These are phyloP conservation scores for Stichopus chloronotus DNA, from an alignment of 35 echinoderm and acorn worm species.

Conservation along the genomic window DNA sequence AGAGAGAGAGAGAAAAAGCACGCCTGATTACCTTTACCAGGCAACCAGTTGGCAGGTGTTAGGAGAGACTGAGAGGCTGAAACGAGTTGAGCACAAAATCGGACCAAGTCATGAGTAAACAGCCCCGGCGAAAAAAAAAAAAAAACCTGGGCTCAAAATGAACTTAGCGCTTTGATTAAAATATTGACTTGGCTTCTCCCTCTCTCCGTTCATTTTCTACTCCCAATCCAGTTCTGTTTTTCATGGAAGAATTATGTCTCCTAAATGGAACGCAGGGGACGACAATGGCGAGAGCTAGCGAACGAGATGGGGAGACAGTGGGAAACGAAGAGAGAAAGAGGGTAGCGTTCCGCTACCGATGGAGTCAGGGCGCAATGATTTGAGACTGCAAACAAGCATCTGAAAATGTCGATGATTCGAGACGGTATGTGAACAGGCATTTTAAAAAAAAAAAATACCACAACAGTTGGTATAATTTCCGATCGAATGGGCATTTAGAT, in stretches of 20 bases:
- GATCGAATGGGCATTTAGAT: too few species aligned
- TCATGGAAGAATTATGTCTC: conserved; percentile 22
- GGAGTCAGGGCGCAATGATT: too few species aligned
- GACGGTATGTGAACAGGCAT: too few species aligned
- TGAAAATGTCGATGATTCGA: too few species aligned
- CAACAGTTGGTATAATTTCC: too few species aligned
- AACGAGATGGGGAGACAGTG: background rate
- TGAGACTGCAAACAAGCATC: too few species aligned
- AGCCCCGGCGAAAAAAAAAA: background rate
- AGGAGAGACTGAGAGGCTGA: conserved; percentile 19
- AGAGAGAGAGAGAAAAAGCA: background rate
- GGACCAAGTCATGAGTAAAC: conserved; percentile 46
- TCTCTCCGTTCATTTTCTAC: background rate
- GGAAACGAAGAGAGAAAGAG: background rate
- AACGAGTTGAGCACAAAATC: conserved; percentile 52
- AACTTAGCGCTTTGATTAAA: conserved; percentile 50
- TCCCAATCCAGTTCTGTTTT: background rate
- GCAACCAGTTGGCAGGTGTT: conserved; percentile 35
- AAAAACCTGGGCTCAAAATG: conserved; percentile 5
- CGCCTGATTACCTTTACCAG: conserved; percentile 34
- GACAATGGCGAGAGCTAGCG: too few species aligned
- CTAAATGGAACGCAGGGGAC: background rate
- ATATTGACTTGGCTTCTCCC: conserved; percentile 45
- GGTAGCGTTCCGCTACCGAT: too few species aligned
- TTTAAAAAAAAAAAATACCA: too few species aligned